phyloP scores from a whole-genome alignment of 1,140 invertebrate species.

The Micrasema minimum region DNA sequence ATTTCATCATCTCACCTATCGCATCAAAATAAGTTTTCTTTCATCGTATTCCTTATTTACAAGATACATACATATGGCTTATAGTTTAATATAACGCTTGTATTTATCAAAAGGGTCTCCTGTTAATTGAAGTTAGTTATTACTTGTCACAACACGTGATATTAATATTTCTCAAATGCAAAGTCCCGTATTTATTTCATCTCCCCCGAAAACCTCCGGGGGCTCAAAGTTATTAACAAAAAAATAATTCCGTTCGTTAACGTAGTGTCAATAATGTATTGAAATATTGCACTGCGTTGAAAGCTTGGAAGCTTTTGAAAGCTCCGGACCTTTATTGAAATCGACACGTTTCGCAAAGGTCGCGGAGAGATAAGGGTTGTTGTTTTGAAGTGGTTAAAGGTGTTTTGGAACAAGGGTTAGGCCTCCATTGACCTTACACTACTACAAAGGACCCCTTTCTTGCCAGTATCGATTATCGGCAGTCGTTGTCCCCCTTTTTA shows the following conservation, averaged over 20 bases:
- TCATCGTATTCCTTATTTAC: too few species aligned
- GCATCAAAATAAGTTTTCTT: too few species aligned
- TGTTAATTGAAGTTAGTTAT: too few species aligned
- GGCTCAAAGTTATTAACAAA: too few species aligned
- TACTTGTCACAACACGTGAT: too few species aligned
- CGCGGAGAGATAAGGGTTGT: conserved; percentile 27
- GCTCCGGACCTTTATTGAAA: conserved; percentile 28
- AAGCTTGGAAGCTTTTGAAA: neutral
- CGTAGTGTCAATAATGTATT: conserved; percentile 16
- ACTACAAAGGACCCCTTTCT: conserved; percentile 32
- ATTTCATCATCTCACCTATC: too few species aligned
- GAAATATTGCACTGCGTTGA: conserved; percentile 19
- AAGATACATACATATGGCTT: too few species aligned
- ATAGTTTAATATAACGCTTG: too few species aligned
- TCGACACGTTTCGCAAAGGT: conserved; percentile 23
- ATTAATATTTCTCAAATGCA: too few species aligned
- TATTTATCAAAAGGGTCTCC: too few species aligned
- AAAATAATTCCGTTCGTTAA: conserved; percentile 4
- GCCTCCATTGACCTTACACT: conserved; percentile 26
- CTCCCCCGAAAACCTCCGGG: too few species aligned
- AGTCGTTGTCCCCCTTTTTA: conserved; percentile 10
- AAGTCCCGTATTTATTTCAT: too few species aligned
- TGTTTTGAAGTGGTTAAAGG: conserved; percentile 33
- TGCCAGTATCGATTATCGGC: conserved; percentile 32
- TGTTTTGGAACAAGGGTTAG: conserved; percentile 26